Conservation (phyloP, 2,888 invertebrate species). For the Phyllotreta cruciferae region DNA sequence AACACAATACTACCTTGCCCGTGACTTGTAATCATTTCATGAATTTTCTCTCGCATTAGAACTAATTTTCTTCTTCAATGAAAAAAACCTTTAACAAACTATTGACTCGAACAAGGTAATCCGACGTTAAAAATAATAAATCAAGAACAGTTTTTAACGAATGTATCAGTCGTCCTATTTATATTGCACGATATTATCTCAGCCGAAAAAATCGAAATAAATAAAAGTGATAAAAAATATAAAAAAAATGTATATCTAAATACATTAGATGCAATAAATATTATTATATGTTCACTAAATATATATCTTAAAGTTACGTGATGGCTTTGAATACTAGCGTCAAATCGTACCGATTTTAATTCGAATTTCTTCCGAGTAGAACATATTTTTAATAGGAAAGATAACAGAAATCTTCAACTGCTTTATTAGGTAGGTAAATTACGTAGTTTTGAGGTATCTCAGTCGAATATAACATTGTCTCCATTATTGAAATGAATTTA, state of each 20-base stretch:
- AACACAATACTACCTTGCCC: conserved; percentile 25
- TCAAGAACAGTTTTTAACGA: conserved; percentile 48
- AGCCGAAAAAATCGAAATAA: conserved; percentile 58
- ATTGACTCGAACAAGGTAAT: conserved; percentile 37
- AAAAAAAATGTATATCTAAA: conserved; percentile 51
- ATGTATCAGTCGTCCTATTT: conserved; percentile 59
- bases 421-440: too few relatives aligned
- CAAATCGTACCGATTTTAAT: neutral
- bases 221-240: conserved; percentile 44
- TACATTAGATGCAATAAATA: conserved; percentile 60
- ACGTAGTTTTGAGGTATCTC: too few relatives aligned
- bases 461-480: too few relatives aligned
- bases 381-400: too few relatives aligned
- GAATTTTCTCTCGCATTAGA: neutral
- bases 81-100: conserved; percentile 27
- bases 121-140: conserved; percentile 39
- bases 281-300: conserved; percentile 59
- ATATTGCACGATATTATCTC: conserved; percentile 61
- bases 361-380: too few relatives aligned
- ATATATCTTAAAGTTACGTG: conserved; percentile 53
- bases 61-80: neutral
- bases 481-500: too few relatives aligned
- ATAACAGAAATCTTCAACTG: too few relatives aligned
- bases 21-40: conserved; percentile 4
- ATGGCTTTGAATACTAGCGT: conserved; percentile 16